Percentiles rank a stretch among this genome's conserved stretches.
phyloP scores from a whole-genome alignment of 1,140 invertebrate species.

The Brachionus koreanus region DNA sequence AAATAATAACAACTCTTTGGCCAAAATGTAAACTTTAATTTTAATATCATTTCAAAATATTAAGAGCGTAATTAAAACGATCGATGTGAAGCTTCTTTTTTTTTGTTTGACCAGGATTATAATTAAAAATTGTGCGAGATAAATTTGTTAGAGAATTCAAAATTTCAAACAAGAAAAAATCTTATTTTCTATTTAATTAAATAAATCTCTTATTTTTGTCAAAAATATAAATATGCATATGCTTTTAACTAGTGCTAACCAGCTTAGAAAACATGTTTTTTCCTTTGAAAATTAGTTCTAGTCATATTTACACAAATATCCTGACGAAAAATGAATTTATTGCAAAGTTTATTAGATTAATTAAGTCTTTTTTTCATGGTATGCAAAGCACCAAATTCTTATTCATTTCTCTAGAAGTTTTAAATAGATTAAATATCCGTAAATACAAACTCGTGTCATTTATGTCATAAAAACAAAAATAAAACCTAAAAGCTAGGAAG shows the following conservation, averaged over 20 bases:
- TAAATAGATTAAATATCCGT: slow-evolving; percentile 3
- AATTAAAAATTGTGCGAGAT: not conserved
- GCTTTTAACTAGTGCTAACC: not conserved
- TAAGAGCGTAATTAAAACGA: not conserved
- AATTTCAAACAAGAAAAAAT: not conserved
- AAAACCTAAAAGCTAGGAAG: not conserved
- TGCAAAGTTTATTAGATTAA: slow-evolving; percentile 6
- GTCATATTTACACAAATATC: not conserved
- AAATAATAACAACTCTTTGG: not conserved
- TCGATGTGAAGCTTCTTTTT: not conserved
- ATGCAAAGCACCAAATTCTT: not conserved
- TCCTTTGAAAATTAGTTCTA: not conserved
- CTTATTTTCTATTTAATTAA: not conserved
- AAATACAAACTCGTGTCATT: not conserved
- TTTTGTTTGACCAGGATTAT: not conserved
- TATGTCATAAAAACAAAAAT: not conserved
- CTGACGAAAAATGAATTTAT: slow-evolving; percentile 18
- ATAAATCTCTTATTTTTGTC: not conserved
- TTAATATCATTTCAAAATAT: not conserved
- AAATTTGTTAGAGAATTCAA: not conserved
- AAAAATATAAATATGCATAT: not conserved
- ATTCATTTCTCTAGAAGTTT: not conserved
- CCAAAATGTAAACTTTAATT: not conserved
- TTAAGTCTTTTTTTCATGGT: not conserved
- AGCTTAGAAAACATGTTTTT: not conserved